Base-by-base conservation (phyloP, 2,113 vertebrate genomes). In the Euleptes europaea region DNA sequence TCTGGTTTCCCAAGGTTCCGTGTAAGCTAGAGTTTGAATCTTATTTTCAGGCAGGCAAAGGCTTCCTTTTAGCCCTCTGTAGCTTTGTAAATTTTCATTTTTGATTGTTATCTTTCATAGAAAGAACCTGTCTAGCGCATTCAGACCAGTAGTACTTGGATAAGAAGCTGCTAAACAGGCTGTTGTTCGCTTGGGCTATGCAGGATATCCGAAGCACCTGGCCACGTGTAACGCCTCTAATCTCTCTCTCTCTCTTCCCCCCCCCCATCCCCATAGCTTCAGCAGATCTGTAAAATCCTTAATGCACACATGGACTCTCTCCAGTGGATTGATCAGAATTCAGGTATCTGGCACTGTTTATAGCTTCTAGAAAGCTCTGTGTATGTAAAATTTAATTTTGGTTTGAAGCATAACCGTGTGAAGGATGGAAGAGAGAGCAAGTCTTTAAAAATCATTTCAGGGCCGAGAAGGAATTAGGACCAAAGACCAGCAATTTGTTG, bases 261-360 rank as follows among this genome's bases (percentile, higher is more conserved):
- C 84, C 19, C 73, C 49, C 89, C 63, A 71, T 21, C 67, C 81
- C 51, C 21, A 5, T 23, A 98, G 92, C 98, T 99, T 76, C 98
- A 99, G 93, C 98, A 99, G 93, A 99, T 99, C 93, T 99, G 98
- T 93, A 99, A 99, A 93, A 99, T 99, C 78, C 90, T 99, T 84
- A 99, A 99, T 3, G 98, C 98, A 0, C 98, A 99, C 94, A 98
- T 99, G 98, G 98, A 99, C 93, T 99, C 98, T 0, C 94, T 99
- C 84, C 98, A 99, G 94, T 99, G 99, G 99, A 96, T 99, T 1
- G 98, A 99, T 80, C 98, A 99, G 94, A 99, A 98, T 89, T 98
- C 98, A 13, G 97, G 98, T 95, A 93, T 86, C 94, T 4, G 2
- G 38, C 0, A 0, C 38, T 74, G 28, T 14, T 76, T 40, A 72